A percentile compares a stretch with the other conserved stretches of the same genome.
Evolutionary conservation across 2,113 vertebrate species (phyloP).

Genomic region (Theristicus caerulescens): DNA sequence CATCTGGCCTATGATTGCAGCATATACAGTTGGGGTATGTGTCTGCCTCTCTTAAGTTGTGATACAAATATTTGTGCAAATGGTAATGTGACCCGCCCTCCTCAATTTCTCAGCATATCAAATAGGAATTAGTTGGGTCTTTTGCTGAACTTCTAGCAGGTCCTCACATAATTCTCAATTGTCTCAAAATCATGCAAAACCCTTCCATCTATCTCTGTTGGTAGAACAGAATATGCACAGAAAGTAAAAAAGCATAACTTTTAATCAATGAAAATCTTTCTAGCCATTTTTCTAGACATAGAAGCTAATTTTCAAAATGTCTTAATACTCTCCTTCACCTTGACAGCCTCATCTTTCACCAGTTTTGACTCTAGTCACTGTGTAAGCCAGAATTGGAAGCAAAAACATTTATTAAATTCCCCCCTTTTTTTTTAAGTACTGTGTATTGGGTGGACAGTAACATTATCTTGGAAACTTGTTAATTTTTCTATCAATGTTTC

Average conservation of each 20-base stretch:
- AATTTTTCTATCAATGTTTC: not conserved
- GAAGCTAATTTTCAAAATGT: not conserved
- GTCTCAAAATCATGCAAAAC: not conserved
- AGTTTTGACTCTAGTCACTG: not conserved
- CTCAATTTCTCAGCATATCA: fast-evolving
- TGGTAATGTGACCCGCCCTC: fast-evolving
- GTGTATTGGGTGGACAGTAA: not conserved
- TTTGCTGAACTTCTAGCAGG: not conserved
- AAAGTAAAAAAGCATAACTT: not conserved
- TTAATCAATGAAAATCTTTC: not conserved
- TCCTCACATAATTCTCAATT: not conserved
- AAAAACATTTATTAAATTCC: fast-evolving
- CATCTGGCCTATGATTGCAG: not conserved
- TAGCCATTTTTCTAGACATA: not conserved
- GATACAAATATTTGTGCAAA: not conserved
- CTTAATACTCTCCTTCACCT: not conserved
- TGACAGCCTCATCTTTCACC: not conserved
- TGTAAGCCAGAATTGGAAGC: not conserved
- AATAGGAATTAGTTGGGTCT: not conserved
- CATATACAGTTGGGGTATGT: fast-evolving
- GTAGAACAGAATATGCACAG: not conserved
- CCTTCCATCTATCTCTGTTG: not conserved
- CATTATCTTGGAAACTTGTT: not conserved
- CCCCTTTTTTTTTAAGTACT: not conserved
- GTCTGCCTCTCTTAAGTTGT: not conserved